Evolutionary conservation across 2,888 invertebrate genomes (phyloP).

Genomic region (Charanyca ferruginea): DNA sequence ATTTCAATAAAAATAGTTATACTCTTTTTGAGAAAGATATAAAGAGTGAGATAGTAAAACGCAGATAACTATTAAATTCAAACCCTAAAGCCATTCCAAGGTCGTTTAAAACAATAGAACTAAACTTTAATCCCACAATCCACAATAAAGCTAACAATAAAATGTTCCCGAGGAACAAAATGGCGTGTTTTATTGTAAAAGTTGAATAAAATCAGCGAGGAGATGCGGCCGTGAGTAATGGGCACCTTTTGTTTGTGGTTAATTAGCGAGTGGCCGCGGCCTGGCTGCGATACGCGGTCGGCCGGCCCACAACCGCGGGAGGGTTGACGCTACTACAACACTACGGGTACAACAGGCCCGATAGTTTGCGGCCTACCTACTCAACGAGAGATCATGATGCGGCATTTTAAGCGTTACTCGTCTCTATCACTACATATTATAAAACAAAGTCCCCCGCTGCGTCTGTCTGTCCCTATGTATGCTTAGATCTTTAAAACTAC

Average conservation of each 20-base stretch:
- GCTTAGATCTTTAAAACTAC: too few relatives aligned
- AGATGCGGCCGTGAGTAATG: conserved; percentile 67
- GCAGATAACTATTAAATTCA: conserved; percentile 1
- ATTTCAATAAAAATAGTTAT: conserved; percentile 30
- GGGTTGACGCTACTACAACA: conserved; percentile 42
- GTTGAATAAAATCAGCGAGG: conserved; percentile 66
- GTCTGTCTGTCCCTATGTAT: too few relatives aligned
- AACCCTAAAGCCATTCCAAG: conserved; percentile 28
- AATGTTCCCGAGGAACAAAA: conserved; percentile 58
- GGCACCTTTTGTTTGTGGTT: conserved; percentile 71
- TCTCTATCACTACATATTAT: too few relatives aligned
- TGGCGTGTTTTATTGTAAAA: conserved; percentile 64
- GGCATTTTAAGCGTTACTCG: conserved; percentile 1
- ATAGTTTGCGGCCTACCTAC: conserved; percentile 51
- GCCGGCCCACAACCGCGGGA: conserved; percentile 27
- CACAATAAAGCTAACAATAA: conserved; percentile 59
- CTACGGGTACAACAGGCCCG: conserved; percentile 37
- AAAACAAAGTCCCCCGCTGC: too few relatives aligned
- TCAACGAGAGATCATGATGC: conserved; percentile 20
- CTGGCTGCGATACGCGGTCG: conserved; percentile 50
- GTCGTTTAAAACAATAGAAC: conserved; percentile 54
- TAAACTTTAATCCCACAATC: conserved; percentile 51
- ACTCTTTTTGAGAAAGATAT: background rate
- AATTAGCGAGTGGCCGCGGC: conserved; percentile 67
- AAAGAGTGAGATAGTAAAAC: conserved; percentile 1